These are phyloP conservation scores for Myiozetetes cayanensis DNA, from an alignment of 2,113 vertebrate genomes.

Conservation along the genomic window DNA sequence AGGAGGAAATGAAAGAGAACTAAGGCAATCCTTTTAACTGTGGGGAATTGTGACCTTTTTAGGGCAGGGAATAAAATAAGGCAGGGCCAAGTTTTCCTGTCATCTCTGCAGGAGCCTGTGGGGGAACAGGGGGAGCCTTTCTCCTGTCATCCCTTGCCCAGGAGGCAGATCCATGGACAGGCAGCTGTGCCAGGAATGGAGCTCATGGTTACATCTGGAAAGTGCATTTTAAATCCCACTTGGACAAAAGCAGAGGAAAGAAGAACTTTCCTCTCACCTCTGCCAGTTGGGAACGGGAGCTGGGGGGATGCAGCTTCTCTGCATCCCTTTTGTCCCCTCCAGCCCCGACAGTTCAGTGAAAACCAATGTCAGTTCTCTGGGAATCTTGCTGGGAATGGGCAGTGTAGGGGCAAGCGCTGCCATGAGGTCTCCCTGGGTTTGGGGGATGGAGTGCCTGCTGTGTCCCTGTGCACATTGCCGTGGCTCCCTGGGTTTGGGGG, in stretches of 20 bases:
- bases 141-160: neutral
- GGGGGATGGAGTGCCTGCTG: too few relatives aligned
- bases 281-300: neutral
- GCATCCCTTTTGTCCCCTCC: neutral
- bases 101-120: neutral
- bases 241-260: neutral
- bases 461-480: rapidly evolving
- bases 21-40: neutral
- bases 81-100: neutral
- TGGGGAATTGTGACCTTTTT: neutral
- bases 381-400: neutral
- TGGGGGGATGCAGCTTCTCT: neutral
- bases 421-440: neutral
- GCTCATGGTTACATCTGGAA: neutral
- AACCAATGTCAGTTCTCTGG: neutral
- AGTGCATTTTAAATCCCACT: neutral
- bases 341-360: neutral
- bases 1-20: neutral
- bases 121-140: neutral
- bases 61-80: neutral
- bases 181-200: neutral
- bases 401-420: neutral
- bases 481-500: too few relatives aligned
- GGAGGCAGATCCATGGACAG: neutral
- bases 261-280: neutral